Base-by-base conservation (phyloP, 2,113 vertebrate species). In the Fulica atra region DNA sequence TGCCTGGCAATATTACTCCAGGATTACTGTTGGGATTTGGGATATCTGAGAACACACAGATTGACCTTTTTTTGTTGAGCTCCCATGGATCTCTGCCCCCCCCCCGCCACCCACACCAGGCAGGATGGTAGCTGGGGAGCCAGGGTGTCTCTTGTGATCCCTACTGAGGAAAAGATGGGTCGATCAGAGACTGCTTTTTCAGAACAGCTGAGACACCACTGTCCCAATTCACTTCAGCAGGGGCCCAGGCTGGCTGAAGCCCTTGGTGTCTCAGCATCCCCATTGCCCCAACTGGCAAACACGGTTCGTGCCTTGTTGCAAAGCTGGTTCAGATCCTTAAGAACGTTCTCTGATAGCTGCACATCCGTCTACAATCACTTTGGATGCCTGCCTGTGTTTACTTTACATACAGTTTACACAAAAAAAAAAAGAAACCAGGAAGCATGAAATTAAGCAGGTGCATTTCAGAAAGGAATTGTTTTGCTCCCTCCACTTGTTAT, bases 91-190 rank as follows among this genome's bases (percentile, higher is more conserved):
- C 31, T 31, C 21, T 23, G 3, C 3, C 2, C 9, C 9, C 3
- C 2, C 9, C 9, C 10, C 1, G 1, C 7, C 11, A 21, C 9
- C 11, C 11, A 44, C 48, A 86, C 14, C 7, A 79, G 48, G 25
- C 35, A 70, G 48, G 16, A 48, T 6, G 2, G 33, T 7, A 7
- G 20, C 35, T 64, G 26, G 12, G 33, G 20, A 81, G 23, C 6
- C 44, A 38, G 10, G 6, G 16, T 20, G 79, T 63, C 25, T 66
- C 57, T 60, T 3, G 0, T 14, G 23, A n/a, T 29, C 36, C 4
- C 23, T 11, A 7, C 13, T 10, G 48, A 85, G 44, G 42, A 26
- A 54, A 54, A 76, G 25, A 20, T 0, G 0, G 57, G 16, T 46
- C 12, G 8, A 38, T 7, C 54, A 83, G 35, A 61, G 13, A 3